Evolutionary conservation across 1,140 invertebrate genomes (phyloP), one percentile per base, ranked within the genome.

Genomic region (Drosophila nasuta): DNA sequence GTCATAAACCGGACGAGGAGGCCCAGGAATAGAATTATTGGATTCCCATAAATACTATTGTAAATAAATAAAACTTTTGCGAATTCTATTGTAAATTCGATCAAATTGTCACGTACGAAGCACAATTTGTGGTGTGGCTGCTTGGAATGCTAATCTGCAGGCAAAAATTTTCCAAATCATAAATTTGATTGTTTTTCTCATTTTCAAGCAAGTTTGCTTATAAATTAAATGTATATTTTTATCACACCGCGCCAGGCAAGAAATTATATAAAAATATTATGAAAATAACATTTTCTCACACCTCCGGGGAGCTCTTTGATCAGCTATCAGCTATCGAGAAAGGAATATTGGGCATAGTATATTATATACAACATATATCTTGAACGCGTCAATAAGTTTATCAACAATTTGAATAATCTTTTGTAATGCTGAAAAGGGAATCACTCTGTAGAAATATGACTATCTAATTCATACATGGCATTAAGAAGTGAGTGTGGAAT

Each of bases 1-100:
- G 25, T 11, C 28, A 52, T 52, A 52, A n/a, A 30, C 38, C 10
- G 3, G 77, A 41, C 63, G 46, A 68, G 60, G 11, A 52, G 13
- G 28, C 60, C 52, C 57, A 57, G 54, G 62, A 87, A 82, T 77
- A 56, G 60, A 82, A 79, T 77, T 76, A 79, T 87, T 79, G 70
- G 82, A 87, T 70, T 66, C 38, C 54, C 79, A 57, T 75, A 68
- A 86, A 72, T 3, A 59, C 10, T 38, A 62, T 33, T 10, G 28
- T 63, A 75, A 57, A 48, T 5, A 71, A 87, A 63, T 75, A 65
- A 68, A 63, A 72, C 62, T 60, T 25, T 57, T 54, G 48, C 52
- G 38, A 74, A 25, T 56, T 41, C 46, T 54, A 63, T 67, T 79
- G 77, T 63, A 70, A 75, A 56, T 13, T 69, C 15, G 35, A 11